Evolutionary conservation across 2,888 invertebrate genomes (phyloP).

Genomic region (Tupiocoris notatus): DNA sequence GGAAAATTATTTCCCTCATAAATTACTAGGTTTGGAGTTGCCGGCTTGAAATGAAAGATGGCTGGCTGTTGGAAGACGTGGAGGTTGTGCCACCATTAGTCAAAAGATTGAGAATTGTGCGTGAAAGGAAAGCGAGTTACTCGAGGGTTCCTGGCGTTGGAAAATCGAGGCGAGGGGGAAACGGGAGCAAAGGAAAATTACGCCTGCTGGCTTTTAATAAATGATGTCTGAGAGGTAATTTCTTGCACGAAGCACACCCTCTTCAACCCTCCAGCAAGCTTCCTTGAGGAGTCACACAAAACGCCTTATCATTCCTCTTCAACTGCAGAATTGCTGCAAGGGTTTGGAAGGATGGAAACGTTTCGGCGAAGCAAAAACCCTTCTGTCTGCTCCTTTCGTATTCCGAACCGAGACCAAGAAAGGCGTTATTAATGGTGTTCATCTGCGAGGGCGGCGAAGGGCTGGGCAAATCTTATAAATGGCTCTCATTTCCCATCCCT

Average conservation of each 20-base stretch:
- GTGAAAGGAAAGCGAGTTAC: conserved; percentile 41
- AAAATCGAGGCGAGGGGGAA: conserved; percentile 1
- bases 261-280: conserved; percentile 28
- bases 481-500: conserved; percentile 25
- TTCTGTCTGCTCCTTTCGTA: not conserved
- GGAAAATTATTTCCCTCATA: conserved; percentile 39
- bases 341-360: conserved; percentile 7
- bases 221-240: conserved; percentile 46
- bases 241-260: conserved; percentile 37
- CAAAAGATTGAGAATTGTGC: conserved; percentile 46
- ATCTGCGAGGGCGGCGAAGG: not conserved
- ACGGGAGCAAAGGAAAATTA: conserved; percentile 46
- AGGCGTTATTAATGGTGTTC: conserved; percentile 44
- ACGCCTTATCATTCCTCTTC: conserved; percentile 37
- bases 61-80: too few species aligned
- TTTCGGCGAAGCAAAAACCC: conserved; percentile 24
- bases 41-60: not conserved
- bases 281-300: conserved; percentile 34
- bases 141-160: conserved; percentile 12
- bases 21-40: conserved; percentile 28
- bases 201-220: conserved; percentile 49
- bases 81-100: conserved; percentile 44
- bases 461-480: conserved; percentile 41
- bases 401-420: not conserved
- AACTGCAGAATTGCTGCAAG: too few species aligned